These are phyloP conservation scores for Melieria picta DNA, from an alignment of 2,888 invertebrate genomes.

Conservation along the genomic window DNA sequence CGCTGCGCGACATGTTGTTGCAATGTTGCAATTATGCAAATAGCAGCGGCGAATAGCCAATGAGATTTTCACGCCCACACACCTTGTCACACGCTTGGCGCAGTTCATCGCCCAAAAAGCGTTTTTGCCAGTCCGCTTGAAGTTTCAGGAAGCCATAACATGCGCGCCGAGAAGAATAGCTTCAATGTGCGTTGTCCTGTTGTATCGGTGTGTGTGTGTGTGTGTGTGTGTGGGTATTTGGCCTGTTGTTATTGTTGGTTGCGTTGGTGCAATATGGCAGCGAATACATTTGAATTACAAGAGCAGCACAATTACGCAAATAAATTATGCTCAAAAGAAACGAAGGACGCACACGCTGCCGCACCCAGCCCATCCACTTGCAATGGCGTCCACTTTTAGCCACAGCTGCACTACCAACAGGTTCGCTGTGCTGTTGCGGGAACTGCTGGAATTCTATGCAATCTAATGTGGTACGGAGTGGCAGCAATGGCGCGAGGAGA, in stretches of 20 bases:
- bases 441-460: too few relatives aligned
- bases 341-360: too few relatives aligned
- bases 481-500: too few relatives aligned
- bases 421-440: too few relatives aligned
- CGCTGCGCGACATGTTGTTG: not conserved
- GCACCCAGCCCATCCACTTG: too few relatives aligned
- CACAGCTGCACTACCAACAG: too few relatives aligned
- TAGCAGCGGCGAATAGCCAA: constrained; percentile 22
- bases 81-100: too few relatives aligned
- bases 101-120: not conserved
- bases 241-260: not conserved
- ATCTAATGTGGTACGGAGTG: too few relatives aligned
- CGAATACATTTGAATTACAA: constrained; percentile 20
- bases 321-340: constrained; percentile 23
- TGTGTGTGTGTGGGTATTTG: not conserved
- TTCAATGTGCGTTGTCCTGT: not conserved
- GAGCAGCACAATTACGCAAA: constrained; percentile 12
- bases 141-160: not conserved
- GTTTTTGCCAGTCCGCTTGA: not conserved
- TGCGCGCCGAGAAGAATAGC: not conserved
- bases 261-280: not conserved
- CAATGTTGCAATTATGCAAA: constrained; percentile 30
- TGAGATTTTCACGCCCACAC: not conserved
- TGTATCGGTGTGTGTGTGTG: not conserved
- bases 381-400: too few relatives aligned